phyloP scores from a whole-genome alignment of 1,140 invertebrate species.

The Formica selysi region DNA sequence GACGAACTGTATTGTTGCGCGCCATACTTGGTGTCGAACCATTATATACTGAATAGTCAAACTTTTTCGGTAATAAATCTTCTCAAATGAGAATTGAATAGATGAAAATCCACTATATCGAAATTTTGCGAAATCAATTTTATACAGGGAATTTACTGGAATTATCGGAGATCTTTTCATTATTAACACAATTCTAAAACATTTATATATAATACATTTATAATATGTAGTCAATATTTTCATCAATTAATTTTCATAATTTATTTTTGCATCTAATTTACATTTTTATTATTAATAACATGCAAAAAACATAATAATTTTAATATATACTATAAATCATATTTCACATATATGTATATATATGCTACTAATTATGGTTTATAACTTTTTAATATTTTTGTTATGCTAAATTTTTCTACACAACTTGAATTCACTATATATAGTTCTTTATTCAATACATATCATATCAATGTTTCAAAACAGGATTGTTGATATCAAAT shows the following conservation, averaged over 20 bases:
- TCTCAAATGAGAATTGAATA: background rate
- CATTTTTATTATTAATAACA: background rate
- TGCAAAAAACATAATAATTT: background rate
- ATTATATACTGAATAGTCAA: background rate
- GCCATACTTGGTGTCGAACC: background rate
- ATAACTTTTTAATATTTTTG: background rate
- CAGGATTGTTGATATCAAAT: background rate
- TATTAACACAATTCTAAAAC: background rate
- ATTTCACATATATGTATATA: too few relatives aligned
- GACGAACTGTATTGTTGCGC: background rate
- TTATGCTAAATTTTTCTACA: background rate
- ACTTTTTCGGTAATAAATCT: constrained; percentile 4
- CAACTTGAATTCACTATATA: background rate
- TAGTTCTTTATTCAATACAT: too few relatives aligned
- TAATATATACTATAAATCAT: too few relatives aligned
- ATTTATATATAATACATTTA: background rate
- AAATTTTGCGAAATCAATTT: constrained; percentile 3
- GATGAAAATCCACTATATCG: background rate
- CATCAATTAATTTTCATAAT: constrained; percentile 1
- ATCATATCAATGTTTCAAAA: background rate
- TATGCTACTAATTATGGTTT: too few relatives aligned
- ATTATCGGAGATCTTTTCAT: background rate
- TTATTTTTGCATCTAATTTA: background rate
- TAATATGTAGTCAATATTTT: background rate
- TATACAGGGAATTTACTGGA: too few relatives aligned